A percentile compares a stretch with the other conserved stretches of the same genome.
These are phyloP conservation scores for Hirtodrosophila trivittata DNA, from an alignment of 2,888 invertebrate genomes.

Conservation along the genomic window DNA sequence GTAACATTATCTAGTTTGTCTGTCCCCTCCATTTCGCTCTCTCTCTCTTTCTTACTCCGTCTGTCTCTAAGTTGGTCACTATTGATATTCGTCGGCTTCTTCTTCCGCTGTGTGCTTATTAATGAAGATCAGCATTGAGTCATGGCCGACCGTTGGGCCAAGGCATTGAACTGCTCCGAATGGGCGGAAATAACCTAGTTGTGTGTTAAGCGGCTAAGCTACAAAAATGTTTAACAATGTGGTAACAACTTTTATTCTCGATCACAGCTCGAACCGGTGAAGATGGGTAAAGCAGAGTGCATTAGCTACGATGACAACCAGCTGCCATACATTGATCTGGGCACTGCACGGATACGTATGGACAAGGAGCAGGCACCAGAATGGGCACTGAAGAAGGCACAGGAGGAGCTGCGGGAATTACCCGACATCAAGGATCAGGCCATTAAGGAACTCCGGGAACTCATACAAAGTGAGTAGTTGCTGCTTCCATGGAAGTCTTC, in stretches of 20 bases:
- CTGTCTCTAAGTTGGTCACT: conserved; percentile 27
- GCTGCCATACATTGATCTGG: conserved; percentile 87
- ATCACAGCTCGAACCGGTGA: conserved; percentile 52
- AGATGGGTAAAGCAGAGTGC: conserved; percentile 75
- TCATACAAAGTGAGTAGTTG: conserved; percentile 84
- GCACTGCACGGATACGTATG: conserved; percentile 86
- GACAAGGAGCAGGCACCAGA: conserved; percentile 87
- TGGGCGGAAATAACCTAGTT: conserved; percentile 71
- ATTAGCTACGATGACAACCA: conserved; percentile 85
- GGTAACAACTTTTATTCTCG: conserved; percentile 59
- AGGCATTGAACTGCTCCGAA: conserved; percentile 66
- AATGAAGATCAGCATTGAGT: conserved; percentile 71
- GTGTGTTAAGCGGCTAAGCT: conserved; percentile 33
- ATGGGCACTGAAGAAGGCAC: conserved; percentile 86
- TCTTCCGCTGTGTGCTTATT: conserved; percentile 52
- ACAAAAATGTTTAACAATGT: conserved; percentile 51
- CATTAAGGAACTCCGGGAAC: conserved; percentile 85
- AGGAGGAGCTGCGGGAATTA: conserved; percentile 88
- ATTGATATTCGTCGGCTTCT: conserved; percentile 35
- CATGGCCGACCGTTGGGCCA: conserved; percentile 58
- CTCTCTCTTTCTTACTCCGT: conserved; percentile 13
- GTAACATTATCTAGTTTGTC: conserved; percentile 45
- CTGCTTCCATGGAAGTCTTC: background rate
- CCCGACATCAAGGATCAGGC: conserved; percentile 87
- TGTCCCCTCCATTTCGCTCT: conserved; percentile 21